phyloP scores from a whole-genome alignment of 2,113 vertebrate genomes.

The Pleuronectes platessa region DNA sequence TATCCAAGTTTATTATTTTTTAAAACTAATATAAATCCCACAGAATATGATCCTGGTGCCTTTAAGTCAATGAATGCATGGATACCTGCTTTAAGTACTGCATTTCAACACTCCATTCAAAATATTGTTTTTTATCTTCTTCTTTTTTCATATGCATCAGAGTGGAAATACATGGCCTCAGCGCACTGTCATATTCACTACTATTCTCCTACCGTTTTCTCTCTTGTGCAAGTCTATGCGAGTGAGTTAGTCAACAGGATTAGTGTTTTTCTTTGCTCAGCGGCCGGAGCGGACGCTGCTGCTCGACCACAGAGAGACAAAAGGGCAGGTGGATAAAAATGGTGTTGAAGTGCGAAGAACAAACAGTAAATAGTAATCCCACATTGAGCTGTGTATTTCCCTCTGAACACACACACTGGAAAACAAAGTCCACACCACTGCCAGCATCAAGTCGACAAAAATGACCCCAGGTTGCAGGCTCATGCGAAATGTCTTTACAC shows the following conservation, averaged over 20 bases:
- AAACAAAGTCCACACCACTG: slow-evolving; percentile 38
- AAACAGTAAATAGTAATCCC: slow-evolving; percentile 58
- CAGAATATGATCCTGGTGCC: slow-evolving; percentile 88
- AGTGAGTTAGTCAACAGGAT: slow-evolving; percentile 92
- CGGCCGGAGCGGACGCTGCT: slow-evolving; percentile 83
- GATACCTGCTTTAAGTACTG: slow-evolving; percentile 92
- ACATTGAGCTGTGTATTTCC: slow-evolving; percentile 64
- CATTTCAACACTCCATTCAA: slow-evolving; percentile 89
- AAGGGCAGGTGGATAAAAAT: slow-evolving; percentile 46
- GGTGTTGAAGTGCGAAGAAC: slow-evolving; percentile 48
- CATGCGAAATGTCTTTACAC: slow-evolving; percentile 50
- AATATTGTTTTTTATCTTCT: slow-evolving; percentile 71
- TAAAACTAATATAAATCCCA: slow-evolving; percentile 96
- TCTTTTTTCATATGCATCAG: slow-evolving; percentile 74
- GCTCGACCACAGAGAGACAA: slow-evolving; percentile 73
- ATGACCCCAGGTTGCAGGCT: slow-evolving; percentile 64
- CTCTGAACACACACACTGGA: slow-evolving; percentile 52
- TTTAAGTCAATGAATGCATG: slow-evolving; percentile 89
- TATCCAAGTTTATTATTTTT: slow-evolving; percentile 99
- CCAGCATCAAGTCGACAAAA: slow-evolving; percentile 59
- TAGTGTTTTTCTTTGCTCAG: slow-evolving; percentile 93
- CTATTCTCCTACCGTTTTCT: slow-evolving; percentile 84
- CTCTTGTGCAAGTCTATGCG: slow-evolving; percentile 96
- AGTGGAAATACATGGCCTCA: slow-evolving; percentile 89
- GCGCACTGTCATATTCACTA: slow-evolving; percentile 86